Percentiles rank a stretch among this genome's conserved stretches.
These are phyloP conservation scores for Tanypteryx hageni DNA, from an alignment of 2,888 invertebrate species.

Conservation along the genomic window DNA sequence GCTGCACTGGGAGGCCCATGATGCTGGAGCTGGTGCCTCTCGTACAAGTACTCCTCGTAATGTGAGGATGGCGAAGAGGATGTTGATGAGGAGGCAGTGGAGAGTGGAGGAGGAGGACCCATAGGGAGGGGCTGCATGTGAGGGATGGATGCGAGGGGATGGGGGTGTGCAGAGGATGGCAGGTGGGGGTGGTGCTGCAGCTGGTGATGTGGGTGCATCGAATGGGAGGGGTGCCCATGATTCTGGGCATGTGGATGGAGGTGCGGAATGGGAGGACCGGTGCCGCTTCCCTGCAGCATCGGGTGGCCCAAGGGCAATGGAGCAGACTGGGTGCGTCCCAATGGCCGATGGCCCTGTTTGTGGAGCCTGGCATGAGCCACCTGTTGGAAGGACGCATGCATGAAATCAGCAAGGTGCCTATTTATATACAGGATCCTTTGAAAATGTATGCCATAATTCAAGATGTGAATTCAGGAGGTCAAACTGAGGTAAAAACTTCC, in stretches of 20 bases:
- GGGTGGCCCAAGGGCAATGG: conserved; percentile 94
- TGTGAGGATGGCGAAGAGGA: conserved; percentile 75
- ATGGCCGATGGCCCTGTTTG: conserved; percentile 86
- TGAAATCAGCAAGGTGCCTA: too few species aligned
- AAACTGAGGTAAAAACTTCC: too few species aligned
- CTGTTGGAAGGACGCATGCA: conserved; percentile 67
- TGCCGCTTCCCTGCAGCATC: conserved; percentile 80
- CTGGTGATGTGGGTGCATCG: conserved; percentile 78
- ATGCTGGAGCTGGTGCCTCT: conserved; percentile 68
- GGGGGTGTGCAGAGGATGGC: conserved; percentile 21
- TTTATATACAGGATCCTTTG: too few species aligned
- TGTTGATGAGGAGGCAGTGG: conserved; percentile 88
- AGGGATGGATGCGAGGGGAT: conserved; percentile 47
- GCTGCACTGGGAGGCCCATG: conserved; percentile 65
- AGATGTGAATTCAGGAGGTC: too few species aligned
- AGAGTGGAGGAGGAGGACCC: conserved; percentile 95
- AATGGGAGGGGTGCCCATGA: conserved; percentile 70
- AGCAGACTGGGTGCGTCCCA: conserved; percentile 96
- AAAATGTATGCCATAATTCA: too few species aligned
- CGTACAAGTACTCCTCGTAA: conserved; percentile 75
- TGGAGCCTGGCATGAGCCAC: conserved; percentile 82
- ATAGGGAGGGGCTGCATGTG: conserved; percentile 83
- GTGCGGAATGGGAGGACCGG: conserved; percentile 72
- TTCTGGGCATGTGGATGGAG: conserved; percentile 41
- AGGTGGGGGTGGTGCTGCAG: conserved; percentile 73